Base-by-base conservation (phyloP, 2,113 vertebrate species). In the Jacana jacana region DNA sequence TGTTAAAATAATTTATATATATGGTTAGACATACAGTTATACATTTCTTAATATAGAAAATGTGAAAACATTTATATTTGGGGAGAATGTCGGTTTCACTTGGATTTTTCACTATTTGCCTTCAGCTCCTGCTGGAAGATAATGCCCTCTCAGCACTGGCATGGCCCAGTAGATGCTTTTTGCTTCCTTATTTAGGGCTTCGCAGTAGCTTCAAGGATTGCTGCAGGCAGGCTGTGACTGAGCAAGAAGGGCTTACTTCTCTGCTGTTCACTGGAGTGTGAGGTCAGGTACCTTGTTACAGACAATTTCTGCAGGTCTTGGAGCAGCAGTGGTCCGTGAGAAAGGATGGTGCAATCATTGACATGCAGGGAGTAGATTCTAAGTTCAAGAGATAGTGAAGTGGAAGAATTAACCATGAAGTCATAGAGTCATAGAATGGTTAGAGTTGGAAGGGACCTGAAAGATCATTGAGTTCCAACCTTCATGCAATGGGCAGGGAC, bases 281-380 rank as follows among this genome's bases (percentile, higher is more conserved):
- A 60, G 23, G 13, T 55, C 80, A 57, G 13, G 35, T 33, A 23
- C 25, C 46, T 37, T 33, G 40, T 75, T 22, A 27, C 19, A 11
- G 11, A 15, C 1, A 1, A 39, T 46, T 55, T 72, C 54, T 39
- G 23, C 0, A 2, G 30, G 42, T 57, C 37, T 69, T 20, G 20
- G 55, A 44, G 37, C 40, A 75, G 33, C 31, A 80, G 37, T 10
- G 69, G 11, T 51, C 42, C 1, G 0, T 49, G n/a, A 61, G 39
- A 68, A 31, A 6, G 17, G 17, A 31, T 6, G 23, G 14, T 55
- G 48, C 10, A 28, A 55, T 46, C n/a, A 16, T 4, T 0, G 0
- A 9, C 14, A 13, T n/a, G 17, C 13, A 81, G 25, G 11, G 28
- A 81, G n/a, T 22, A 58, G 8, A 24, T 39, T 66, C 58, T 28